These are phyloP conservation scores for Brachionus sp. DNA, from an alignment of 1,140 invertebrate genomes.

Conservation along the genomic window DNA sequence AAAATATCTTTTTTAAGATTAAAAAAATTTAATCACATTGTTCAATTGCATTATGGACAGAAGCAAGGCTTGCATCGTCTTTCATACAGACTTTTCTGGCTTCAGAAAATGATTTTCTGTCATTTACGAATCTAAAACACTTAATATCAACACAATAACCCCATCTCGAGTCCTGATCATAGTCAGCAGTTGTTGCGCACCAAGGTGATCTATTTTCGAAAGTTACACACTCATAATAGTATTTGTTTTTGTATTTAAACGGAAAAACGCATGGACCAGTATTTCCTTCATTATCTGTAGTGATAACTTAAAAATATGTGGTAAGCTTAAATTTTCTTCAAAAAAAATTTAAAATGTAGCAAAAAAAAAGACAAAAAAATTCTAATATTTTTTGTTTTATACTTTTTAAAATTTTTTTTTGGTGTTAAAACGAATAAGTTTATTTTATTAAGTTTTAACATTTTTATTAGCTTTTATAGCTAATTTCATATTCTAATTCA, in stretches of 20 bases:
- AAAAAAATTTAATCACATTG: not conserved
- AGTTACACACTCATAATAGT: slow-evolving; percentile 46
- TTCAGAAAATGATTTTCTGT: slow-evolving; percentile 9
- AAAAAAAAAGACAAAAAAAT: too few relatives aligned
- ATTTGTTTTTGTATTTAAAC: slow-evolving; percentile 47
- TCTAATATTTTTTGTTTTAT: too few relatives aligned
- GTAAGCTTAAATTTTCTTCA: not conserved
- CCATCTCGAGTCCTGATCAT: slow-evolving; percentile 47
- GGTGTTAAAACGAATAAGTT: too few relatives aligned
- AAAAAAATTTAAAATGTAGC: too few relatives aligned
- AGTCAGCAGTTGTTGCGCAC: slow-evolving; percentile 47
- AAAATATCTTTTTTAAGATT: not conserved
- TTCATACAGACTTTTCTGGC: slow-evolving; percentile 34
- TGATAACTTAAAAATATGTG: not conserved
- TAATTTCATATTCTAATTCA: too few relatives aligned
- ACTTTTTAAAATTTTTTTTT: too few relatives aligned
- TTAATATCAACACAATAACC: slow-evolving; percentile 46
- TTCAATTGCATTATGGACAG: slow-evolving; percentile 13
- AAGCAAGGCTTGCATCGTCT: slow-evolving; percentile 22
- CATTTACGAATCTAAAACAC: slow-evolving; percentile 27
- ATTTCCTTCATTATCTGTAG: slow-evolving; percentile 20
- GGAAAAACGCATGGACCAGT: slow-evolving; percentile 47
- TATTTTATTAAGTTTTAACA: too few relatives aligned
- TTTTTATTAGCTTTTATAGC: too few relatives aligned
- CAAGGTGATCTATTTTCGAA: slow-evolving; percentile 33